Conservation (phyloP, 2,113 vertebrate genomes). For the Raja brachyura region DNA sequence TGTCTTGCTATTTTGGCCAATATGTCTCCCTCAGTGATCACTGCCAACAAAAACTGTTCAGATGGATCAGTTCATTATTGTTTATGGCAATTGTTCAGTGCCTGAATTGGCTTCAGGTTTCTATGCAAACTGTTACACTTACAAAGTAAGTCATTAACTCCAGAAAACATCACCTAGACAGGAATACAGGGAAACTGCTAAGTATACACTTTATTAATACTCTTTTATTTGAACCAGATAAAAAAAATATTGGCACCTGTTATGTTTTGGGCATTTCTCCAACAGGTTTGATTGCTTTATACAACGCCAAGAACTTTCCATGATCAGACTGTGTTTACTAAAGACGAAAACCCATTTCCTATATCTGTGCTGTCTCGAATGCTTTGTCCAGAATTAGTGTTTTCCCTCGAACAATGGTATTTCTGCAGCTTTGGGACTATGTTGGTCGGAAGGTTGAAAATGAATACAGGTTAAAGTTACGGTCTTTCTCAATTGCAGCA, state of each 20-base stretch:
- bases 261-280: neutral
- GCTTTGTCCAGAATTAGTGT: neutral
- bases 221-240: neutral
- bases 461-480: neutral
- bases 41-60: neutral
- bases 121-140: neutral
- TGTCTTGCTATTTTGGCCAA: neutral
- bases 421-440: neutral
- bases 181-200: no score
- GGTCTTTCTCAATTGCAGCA: neutral
- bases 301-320: neutral
- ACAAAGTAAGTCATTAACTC: neutral
- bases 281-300: neutral
- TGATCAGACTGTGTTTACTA: neutral
- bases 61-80: neutral
- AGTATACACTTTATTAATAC: no score
- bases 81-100: neutral
- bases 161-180: neutral
- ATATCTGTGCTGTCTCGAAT: neutral
- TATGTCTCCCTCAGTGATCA: neutral
- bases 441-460: neutral
- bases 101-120: neutral
- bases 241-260: neutral
- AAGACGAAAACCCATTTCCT: neutral
- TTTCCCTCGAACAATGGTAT: neutral